Conservation (phyloP, 2,797 vertebrate genomes). For the Syndactyla subalaris region DNA sequence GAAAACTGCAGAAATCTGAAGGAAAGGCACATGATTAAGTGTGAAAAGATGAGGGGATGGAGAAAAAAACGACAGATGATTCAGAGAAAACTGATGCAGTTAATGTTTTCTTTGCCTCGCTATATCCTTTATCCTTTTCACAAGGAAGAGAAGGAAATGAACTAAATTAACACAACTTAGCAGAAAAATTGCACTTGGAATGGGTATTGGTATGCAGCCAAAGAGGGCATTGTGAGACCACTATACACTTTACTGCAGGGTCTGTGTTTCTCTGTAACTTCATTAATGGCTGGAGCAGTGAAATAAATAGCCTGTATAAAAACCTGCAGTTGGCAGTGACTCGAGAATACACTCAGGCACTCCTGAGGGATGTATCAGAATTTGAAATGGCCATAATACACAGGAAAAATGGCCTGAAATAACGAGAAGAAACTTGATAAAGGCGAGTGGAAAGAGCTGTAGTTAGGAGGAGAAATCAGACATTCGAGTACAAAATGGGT, state of each 20-base stretch:
- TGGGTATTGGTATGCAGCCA: neutral
- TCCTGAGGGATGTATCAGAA: neutral
- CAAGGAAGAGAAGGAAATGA: neutral
- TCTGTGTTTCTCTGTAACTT: neutral
- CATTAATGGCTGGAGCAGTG: neutral
- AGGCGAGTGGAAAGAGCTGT: neutral
- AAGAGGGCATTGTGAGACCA: neutral
- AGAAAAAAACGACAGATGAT: neutral
- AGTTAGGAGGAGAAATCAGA: conserved; percentile 15
- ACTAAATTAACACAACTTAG: neutral
- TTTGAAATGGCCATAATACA: neutral
- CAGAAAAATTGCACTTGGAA: neutral
- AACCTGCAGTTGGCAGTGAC: neutral
- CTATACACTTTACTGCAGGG: neutral
- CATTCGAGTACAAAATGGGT: neutral
- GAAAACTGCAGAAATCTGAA: neutral
- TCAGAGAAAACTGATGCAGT: conserved; percentile 33
- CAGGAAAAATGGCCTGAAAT: conserved; percentile 19
- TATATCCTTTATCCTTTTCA: neutral
- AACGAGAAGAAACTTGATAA: conserved; percentile 6
- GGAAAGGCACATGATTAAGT: conserved; percentile 40
- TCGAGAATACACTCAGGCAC: neutral
- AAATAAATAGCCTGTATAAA: neutral
- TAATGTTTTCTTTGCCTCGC: neutral
- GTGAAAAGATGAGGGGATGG: conserved; percentile 18